Conservation (phyloP, 2,888 invertebrate species). For the Parasteatoda lunata region DNA sequence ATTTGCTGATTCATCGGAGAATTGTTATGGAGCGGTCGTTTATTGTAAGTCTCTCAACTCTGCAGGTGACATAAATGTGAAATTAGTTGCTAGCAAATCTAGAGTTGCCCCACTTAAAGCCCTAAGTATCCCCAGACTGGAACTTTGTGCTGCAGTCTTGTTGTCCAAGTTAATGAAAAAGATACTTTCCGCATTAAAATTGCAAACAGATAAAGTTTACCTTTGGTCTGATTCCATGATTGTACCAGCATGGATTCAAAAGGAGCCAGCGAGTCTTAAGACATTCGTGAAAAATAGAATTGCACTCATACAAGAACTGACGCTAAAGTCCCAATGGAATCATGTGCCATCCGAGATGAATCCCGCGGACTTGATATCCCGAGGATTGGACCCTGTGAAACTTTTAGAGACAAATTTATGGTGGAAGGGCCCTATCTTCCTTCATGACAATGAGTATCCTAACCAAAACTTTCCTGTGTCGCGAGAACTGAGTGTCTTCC, state of each 20-base stretch:
- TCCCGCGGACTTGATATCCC: not conserved
- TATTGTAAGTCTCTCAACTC: not conserved
- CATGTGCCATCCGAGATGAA: not conserved
- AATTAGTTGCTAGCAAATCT: slow-evolving; percentile 6
- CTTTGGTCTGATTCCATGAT: slow-evolving; percentile 1
- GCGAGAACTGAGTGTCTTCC: not conserved
- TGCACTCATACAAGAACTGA: not conserved
- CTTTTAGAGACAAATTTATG: not conserved
- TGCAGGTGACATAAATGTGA: not conserved
- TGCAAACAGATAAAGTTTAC: not conserved
- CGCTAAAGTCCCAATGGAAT: not conserved
- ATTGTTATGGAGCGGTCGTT: not conserved
- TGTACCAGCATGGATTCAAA: not conserved
- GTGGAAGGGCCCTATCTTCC: not conserved
- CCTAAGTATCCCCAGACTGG: not conserved
- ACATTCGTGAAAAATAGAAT: slow-evolving; percentile 19
- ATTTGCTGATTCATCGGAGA: slow-evolving; percentile 6
- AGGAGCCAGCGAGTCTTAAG: not conserved
- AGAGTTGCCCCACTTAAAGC: not conserved
- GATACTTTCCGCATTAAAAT: not conserved
- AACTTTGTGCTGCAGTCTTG: not conserved
- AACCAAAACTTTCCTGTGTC: not conserved
- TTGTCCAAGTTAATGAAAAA: not conserved
- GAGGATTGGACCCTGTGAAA: not conserved
- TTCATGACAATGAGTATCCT: not conserved